Conservation (phyloP, 2,888 invertebrate species). For the Chymomyza caudatula region DNA sequence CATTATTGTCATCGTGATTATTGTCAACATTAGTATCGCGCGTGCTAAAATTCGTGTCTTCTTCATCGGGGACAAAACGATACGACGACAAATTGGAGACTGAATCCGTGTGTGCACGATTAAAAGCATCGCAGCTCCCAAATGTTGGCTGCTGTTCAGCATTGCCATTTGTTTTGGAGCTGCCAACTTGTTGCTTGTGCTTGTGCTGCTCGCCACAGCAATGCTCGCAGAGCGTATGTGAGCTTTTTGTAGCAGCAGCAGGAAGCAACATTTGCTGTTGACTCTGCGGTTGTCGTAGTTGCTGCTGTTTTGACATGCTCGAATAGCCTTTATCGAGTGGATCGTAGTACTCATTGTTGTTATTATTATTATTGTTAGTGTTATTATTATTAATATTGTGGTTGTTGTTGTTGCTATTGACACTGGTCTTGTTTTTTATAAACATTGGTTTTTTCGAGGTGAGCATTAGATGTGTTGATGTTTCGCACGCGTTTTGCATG, state of each 20-base stretch:
- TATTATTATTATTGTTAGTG: conserved; percentile 23
- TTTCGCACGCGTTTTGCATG: conserved; percentile 4
- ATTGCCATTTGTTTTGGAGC: conserved; percentile 23
- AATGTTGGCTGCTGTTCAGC: conserved; percentile 27
- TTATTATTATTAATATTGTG: conserved; percentile 12
- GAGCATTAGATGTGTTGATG: not conserved
- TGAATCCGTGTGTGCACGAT: conserved; percentile 68
- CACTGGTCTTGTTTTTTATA: conserved; percentile 1
- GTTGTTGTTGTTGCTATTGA: not conserved
- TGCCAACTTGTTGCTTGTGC: conserved; percentile 40
- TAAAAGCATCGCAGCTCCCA: conserved; percentile 60
- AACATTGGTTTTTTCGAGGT: too few species aligned
- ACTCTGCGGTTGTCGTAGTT: conserved; percentile 28
- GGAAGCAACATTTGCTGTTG: conserved; percentile 35
- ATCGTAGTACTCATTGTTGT: conserved; percentile 28
- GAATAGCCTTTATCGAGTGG: conserved; percentile 30
- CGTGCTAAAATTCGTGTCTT: conserved; percentile 53
- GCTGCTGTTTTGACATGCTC: conserved; percentile 8
- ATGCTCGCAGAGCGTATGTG: conserved; percentile 66
- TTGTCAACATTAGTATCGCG: conserved; percentile 26
- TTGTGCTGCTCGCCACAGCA: conserved; percentile 65
- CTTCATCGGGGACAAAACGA: conserved; percentile 75
- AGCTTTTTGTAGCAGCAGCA: conserved; percentile 56
- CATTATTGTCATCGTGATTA: conserved; percentile 49
- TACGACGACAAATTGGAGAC: conserved; percentile 76